A percentile compares a stretch with the other conserved stretches of the same genome.
Conservation (phyloP, 2,888 invertebrate species). For the Axea sp. region DNA sequence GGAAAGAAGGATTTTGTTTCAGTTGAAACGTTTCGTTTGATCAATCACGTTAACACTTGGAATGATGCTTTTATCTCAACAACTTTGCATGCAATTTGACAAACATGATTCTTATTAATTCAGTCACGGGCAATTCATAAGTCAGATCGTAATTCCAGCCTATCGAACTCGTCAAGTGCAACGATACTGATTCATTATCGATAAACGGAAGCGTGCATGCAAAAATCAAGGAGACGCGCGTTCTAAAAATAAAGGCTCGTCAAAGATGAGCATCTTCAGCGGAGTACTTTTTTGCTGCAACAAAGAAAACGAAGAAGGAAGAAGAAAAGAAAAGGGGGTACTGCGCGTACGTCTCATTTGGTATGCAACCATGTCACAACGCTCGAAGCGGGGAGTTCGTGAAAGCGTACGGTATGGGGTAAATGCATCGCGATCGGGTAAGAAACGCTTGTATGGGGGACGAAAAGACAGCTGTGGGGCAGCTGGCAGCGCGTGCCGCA, state of each 20-base stretch:
- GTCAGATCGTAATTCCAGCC: too few species aligned
- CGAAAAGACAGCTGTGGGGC: constrained; percentile 78
- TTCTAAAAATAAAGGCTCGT: constrained; percentile 53
- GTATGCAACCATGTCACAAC: constrained; percentile 61
- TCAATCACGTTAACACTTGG: too few species aligned
- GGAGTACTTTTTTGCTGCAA: constrained; percentile 26
- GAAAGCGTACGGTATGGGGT: constrained; percentile 65
- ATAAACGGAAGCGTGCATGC: constrained; percentile 38
- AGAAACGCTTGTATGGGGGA: constrained; percentile 66
- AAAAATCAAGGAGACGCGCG: constrained; percentile 39
- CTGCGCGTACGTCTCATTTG: constrained; percentile 48
- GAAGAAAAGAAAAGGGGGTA: constrained; percentile 29
- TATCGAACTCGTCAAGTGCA: constrained; percentile 17
- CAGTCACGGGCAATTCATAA: too few species aligned
- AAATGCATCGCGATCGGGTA: constrained; percentile 71
- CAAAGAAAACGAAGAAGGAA: constrained; percentile 12
- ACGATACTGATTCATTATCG: constrained; percentile 35
- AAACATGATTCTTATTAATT: too few species aligned
- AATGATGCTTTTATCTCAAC: too few species aligned
- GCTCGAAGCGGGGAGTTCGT: constrained; percentile 52
- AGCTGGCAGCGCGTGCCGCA: constrained; percentile 79
- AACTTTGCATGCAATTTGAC: too few species aligned
- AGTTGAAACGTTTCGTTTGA: too few species aligned
- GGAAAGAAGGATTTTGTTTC: too few species aligned
- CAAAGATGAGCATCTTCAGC: constrained; percentile 39